A percentile compares a stretch with the other conserved stretches of the same genome.
Evolutionary conservation across 1,140 invertebrate species (phyloP).

Genomic region (Caenorhabditis latens): DNA sequence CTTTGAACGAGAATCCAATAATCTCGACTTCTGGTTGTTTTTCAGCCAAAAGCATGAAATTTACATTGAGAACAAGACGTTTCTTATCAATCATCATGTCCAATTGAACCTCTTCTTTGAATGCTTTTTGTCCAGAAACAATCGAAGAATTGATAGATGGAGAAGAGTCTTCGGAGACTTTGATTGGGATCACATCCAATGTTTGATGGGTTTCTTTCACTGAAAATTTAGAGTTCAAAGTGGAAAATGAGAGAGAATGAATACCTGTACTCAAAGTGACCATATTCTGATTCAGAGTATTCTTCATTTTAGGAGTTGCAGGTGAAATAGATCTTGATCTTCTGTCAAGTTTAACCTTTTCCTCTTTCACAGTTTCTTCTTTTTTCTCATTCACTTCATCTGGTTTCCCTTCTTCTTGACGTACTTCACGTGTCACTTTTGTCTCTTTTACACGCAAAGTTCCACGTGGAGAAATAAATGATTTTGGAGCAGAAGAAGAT

Average conservation of each 20-base stretch:
- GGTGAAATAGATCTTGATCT: neutral
- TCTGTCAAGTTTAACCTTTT: slow-evolving; percentile 11
- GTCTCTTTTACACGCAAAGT: slow-evolving; percentile 29
- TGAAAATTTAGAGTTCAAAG: neutral
- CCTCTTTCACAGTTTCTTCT: slow-evolving; percentile 40
- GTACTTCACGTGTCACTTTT: slow-evolving; percentile 28
- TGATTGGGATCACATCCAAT: slow-evolving; percentile 22
- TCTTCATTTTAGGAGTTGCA: slow-evolving; percentile 10
- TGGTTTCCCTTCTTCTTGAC: slow-evolving; percentile 29
- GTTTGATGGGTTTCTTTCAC: slow-evolving; percentile 31
- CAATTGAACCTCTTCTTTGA: slow-evolving; percentile 29
- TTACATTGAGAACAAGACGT: slow-evolving; percentile 17
- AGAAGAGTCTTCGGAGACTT: neutral
- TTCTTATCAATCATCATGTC: slow-evolving; percentile 38
- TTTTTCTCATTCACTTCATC: slow-evolving; percentile 9
- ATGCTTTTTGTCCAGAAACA: neutral
- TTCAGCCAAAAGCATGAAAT: neutral
- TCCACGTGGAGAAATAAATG: neutral
- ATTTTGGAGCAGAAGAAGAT: neutral
- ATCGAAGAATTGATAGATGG: neutral
- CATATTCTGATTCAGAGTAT: neutral
- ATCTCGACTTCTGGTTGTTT: slow-evolving; percentile 40
- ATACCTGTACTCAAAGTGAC: slow-evolving; percentile 20
- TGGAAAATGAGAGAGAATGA: neutral
- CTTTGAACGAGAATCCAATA: slow-evolving; percentile 12